Evolutionary conservation across 2,888 invertebrate species (phyloP).

Genomic region (Podotricha telesiphe): DNA sequence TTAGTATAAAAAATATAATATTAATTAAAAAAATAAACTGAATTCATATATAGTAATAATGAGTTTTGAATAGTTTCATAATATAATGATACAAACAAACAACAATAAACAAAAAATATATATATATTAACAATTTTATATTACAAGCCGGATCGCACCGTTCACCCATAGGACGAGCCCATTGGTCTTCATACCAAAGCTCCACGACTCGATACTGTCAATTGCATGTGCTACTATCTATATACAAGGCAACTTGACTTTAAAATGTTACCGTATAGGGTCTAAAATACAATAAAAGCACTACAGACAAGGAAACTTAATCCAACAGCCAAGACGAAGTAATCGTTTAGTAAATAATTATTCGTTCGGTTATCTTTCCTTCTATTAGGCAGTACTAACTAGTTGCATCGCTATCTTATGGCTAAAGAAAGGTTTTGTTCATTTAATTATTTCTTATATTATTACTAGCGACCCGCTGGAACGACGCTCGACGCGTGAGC

Average conservation of each 20-base stretch:
- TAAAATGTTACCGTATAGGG: slow-evolving; percentile 32
- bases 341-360: slow-evolving; percentile 48
- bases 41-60: no score
- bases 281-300: slow-evolving; percentile 28
- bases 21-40: no score
- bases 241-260: slow-evolving; percentile 37
- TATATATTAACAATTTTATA: not conserved
- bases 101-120: not conserved
- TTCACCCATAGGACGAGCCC: slow-evolving; percentile 49
- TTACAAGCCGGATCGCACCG: slow-evolving; percentile 46
- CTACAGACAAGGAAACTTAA: slow-evolving; percentile 43
- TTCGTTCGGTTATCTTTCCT: slow-evolving; percentile 27
- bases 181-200: slow-evolving; percentile 48
- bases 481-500: no score
- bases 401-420: not conserved
- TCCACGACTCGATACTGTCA: slow-evolving; percentile 52
- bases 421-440: not conserved
- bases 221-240: slow-evolving; percentile 48
- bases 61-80: no score
- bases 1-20: no score
- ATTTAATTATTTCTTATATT: no score
- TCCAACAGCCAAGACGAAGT: slow-evolving; percentile 40
- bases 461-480: no score
- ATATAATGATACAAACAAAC: not conserved
- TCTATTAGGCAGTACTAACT: slow-evolving; percentile 15